Conservation (phyloP, 2,113 vertebrate genomes). For the Engraulis encrasicolus region DNA sequence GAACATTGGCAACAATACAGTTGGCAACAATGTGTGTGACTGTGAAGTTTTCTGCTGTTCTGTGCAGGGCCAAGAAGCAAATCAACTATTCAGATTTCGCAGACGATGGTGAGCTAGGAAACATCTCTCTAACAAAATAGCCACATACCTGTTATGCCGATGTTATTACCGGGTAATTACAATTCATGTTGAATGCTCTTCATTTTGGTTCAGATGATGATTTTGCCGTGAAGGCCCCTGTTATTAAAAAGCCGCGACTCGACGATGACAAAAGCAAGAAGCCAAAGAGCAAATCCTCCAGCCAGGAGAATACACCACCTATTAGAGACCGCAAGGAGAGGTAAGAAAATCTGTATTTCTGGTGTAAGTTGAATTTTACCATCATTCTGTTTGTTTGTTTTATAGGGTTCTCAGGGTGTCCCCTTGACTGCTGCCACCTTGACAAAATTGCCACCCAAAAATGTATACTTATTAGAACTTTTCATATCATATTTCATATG, state of each 20-base stretch:
- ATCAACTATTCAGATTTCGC: slow-evolving; percentile 69
- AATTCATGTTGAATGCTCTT: neutral
- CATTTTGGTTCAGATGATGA: slow-evolving; percentile 80
- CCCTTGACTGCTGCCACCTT: too few relatives aligned
- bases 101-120: slow-evolving; percentile 69
- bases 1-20: too few relatives aligned
- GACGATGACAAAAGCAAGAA: slow-evolving; percentile 70
- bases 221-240: slow-evolving; percentile 79
- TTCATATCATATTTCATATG: too few relatives aligned
- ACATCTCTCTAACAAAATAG: neutral
- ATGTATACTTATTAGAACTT: too few relatives aligned
- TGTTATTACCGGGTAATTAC: neutral
- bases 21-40: too few relatives aligned
- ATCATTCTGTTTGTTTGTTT: too few relatives aligned
- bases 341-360: slow-evolving; percentile 62
- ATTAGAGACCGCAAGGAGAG: slow-evolving; percentile 69
- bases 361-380: too few relatives aligned
- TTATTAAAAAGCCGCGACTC: slow-evolving; percentile 79
- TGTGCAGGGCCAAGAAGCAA: slow-evolving; percentile 66
- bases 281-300: slow-evolving; percentile 58
- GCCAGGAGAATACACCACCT: slow-evolving; percentile 60
- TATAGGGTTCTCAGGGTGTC: too few relatives aligned
- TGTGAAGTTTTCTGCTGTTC: neutral
- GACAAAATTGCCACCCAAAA: too few relatives aligned
- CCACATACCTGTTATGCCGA: neutral